Percentiles rank a stretch among this genome's conserved stretches.
phyloP scores from a whole-genome alignment of 2,888 invertebrate species.

The Andrena chrysosceles region DNA sequence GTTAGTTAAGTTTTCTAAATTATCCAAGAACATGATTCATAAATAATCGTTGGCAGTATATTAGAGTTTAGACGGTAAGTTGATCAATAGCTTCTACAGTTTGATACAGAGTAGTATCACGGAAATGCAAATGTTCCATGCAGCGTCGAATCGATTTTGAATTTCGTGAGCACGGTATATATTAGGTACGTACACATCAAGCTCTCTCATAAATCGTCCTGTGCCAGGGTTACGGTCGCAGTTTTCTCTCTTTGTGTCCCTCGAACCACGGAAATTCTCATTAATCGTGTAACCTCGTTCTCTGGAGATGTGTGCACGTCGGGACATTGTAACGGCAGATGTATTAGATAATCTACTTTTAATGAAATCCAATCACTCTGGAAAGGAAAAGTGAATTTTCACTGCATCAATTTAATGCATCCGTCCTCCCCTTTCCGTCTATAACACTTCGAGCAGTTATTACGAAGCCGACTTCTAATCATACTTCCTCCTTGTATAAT shows the following conservation, averaged over 20 bases:
- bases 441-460: not conserved
- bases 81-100: too few species aligned
- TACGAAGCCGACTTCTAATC: not conserved
- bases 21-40: too few species aligned
- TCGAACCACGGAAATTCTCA: conserved; percentile 76
- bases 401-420: conserved; percentile 17
- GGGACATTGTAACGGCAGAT: conserved; percentile 21
- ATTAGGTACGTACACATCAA: conserved; percentile 24
- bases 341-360: conserved; percentile 46
- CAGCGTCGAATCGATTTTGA: conserved; percentile 4
- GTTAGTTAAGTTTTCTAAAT: too few species aligned
- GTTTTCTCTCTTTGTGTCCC: conserved; percentile 67
- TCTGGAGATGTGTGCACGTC: conserved; percentile 13
- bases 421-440: not conserved
- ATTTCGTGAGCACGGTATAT: conserved; percentile 51
- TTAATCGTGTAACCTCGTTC: conserved; percentile 74
- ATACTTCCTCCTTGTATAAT: not conserved
- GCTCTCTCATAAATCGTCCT: conserved; percentile 61
- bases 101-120: too few species aligned
- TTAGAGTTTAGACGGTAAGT: too few species aligned
- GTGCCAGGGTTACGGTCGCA: conserved; percentile 65
- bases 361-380: conserved; percentile 32
- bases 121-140: too few species aligned
- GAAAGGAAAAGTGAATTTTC: conserved; percentile 39
- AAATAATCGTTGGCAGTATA: too few species aligned